phyloP scores from a whole-genome alignment of 1,140 invertebrate species.

The Ectropis grisescens region DNA sequence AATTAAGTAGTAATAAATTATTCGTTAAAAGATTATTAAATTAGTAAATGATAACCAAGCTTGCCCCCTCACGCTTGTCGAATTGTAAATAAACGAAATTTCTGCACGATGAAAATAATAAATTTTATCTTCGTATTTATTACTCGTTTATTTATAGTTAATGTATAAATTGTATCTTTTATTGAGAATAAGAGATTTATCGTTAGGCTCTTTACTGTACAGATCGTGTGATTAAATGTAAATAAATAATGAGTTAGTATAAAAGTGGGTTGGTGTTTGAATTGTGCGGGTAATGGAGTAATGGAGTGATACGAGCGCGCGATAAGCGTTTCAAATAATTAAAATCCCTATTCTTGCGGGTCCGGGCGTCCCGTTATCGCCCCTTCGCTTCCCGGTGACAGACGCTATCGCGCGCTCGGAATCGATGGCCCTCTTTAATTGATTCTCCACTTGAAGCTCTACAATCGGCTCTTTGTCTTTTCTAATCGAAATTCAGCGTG shows the following conservation, averaged over 20 bases:
- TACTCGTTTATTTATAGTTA: constrained; percentile 25
- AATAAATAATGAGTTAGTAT: constrained; percentile 62
- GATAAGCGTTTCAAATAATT: constrained; percentile 32
- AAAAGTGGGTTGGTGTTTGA: constrained; percentile 20
- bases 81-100: constrained; percentile 54
- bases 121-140: constrained; percentile 25
- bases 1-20: no score
- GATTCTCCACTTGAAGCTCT: constrained; percentile 39
- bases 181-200: constrained; percentile 51
- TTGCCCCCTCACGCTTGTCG: constrained; percentile 55
- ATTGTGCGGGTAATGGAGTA: no score
- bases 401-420: constrained; percentile 35
- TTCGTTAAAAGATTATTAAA: no score
- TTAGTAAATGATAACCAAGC: constrained; percentile 30
- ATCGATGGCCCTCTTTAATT: constrained; percentile 55
- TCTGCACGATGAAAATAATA: constrained; percentile 47
- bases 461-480: constrained; percentile 50
- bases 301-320: constrained; percentile 7
- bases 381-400: constrained; percentile 25
- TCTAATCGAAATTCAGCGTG: constrained; percentile 47
- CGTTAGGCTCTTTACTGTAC: constrained; percentile 40
- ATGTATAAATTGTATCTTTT: constrained; percentile 56
- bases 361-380: constrained; percentile 36
- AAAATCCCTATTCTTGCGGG: constrained; percentile 32
- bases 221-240: constrained; percentile 51